These are phyloP conservation scores for Xyrauchen texanus DNA, from an alignment of 2,113 vertebrate genomes.

Conservation along the genomic window DNA sequence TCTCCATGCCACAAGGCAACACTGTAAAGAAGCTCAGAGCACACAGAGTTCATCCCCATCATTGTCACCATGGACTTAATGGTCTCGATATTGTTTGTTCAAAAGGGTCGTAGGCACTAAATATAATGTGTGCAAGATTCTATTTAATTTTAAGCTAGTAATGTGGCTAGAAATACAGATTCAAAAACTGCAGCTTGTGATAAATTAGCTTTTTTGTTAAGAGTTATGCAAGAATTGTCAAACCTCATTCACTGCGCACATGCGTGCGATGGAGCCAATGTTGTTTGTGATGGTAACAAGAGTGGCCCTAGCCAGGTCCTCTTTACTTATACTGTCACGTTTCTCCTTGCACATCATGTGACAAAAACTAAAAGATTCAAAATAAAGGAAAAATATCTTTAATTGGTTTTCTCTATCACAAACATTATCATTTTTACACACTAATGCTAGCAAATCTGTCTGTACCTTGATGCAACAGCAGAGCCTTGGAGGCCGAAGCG, in stretches of 20 bases:
- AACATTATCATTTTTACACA: neutral
- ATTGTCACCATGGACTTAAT: neutral
- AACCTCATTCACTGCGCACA: constrained; percentile 88
- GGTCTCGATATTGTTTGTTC: neutral
- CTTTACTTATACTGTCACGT: constrained; percentile 86
- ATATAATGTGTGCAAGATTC: neutral
- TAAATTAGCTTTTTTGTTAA: neutral
- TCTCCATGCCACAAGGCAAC: constrained; percentile 84
- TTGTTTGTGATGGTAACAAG: constrained; percentile 90
- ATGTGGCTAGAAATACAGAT: too few species aligned
- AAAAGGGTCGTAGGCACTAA: neutral
- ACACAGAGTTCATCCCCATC: constrained; percentile 59
- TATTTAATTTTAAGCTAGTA: too few species aligned
- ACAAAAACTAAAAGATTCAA: constrained; percentile 76
- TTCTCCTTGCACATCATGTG: constrained; percentile 92
- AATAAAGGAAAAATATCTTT: neutral
- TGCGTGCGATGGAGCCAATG: constrained; percentile 87
- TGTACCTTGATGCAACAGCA: constrained; percentile 85
- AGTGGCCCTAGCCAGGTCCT: constrained; percentile 86
- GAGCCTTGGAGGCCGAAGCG: constrained; percentile 85
- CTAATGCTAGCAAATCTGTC: neutral
- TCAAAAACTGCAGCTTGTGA: too few species aligned
- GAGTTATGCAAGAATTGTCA: neutral
- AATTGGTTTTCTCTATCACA: neutral
- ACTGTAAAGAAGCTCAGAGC: constrained; percentile 86